Evolutionary conservation across 1,140 invertebrate species (phyloP).

Genomic region (Bombus superbus): DNA sequence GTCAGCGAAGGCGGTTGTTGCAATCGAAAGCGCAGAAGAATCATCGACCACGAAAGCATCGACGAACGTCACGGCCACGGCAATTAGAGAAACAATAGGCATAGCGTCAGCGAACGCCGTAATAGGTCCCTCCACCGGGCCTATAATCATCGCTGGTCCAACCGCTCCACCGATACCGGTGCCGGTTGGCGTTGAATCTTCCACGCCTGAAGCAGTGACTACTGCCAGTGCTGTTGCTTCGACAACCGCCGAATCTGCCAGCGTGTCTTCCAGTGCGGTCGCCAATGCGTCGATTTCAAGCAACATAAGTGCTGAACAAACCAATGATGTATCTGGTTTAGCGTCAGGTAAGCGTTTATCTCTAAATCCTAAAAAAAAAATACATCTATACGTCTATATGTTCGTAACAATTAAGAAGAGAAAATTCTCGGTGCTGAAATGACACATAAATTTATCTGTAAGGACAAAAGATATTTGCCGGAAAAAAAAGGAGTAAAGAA

Average conservation of each 20-base stretch:
- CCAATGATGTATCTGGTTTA: not conserved
- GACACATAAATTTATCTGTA: too few relatives aligned
- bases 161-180: constrained; percentile 20
- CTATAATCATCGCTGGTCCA: constrained; percentile 31
- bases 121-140: constrained; percentile 50
- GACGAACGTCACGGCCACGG: constrained; percentile 6
- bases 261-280: not conserved
- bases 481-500: too few relatives aligned
- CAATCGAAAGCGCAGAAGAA: constrained; percentile 35
- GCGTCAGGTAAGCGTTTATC: not conserved
- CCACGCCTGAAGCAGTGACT: not conserved
- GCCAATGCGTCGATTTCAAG: not conserved
- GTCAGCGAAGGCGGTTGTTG: constrained; percentile 30
- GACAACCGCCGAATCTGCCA: not conserved
- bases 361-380: not conserved
- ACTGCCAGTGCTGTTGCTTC: not conserved
- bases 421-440: too few relatives aligned
- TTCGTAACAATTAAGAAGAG: too few relatives aligned
- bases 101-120: constrained; percentile 31
- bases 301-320: not conserved
- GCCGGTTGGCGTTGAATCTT: not conserved
- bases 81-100: constrained; percentile 29
- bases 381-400: too few relatives aligned
- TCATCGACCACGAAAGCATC: constrained; percentile 18
- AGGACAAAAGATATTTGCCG: too few relatives aligned